These are phyloP conservation scores for Onchidella celtica DNA, from an alignment of 2,888 invertebrate species.

Conservation along the genomic window DNA sequence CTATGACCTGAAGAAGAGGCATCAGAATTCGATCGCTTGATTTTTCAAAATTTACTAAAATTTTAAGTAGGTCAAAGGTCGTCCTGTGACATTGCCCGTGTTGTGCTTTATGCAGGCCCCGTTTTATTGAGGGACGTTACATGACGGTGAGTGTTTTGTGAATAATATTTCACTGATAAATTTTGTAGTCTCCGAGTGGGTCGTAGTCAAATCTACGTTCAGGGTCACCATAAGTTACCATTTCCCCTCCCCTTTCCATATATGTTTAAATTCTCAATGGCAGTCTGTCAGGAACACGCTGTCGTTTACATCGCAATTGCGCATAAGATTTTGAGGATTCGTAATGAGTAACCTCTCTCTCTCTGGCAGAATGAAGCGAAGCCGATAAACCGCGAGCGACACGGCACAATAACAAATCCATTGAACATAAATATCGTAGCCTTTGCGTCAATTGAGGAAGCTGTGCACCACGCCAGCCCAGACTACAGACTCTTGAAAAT, in stretches of 20 bases:
- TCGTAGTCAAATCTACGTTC: conserved; percentile 38
- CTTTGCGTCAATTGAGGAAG: too few species aligned
- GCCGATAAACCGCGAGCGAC: neutral
- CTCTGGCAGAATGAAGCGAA: too few species aligned
- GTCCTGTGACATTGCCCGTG: conserved; percentile 71
- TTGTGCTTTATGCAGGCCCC: conserved; percentile 77
- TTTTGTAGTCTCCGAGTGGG: conserved; percentile 75
- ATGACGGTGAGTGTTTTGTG: conserved; percentile 83
- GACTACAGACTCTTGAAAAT: too few species aligned
- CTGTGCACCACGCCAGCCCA: too few species aligned
- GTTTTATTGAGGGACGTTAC: conserved; percentile 80
- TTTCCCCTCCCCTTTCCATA: conserved; percentile 1
- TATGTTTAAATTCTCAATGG: too few species aligned
- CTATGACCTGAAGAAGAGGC: neutral
- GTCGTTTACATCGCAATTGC: conserved; percentile 7
- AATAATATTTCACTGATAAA: conserved; percentile 82
- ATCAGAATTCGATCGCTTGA: conserved; percentile 29
- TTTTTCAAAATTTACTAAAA: conserved; percentile 5
- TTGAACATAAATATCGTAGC: too few species aligned
- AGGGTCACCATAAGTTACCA: conserved; percentile 19
- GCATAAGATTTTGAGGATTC: conserved; percentile 30
- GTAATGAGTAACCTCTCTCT: neutral
- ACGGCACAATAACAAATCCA: neutral
- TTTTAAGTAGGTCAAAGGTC: conserved; percentile 74
- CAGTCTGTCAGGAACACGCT: too few species aligned